Evolutionary conservation across 2,888 invertebrate species (phyloP), one percentile per base, ranked within the genome.

Genomic region (Leucania comma): DNA sequence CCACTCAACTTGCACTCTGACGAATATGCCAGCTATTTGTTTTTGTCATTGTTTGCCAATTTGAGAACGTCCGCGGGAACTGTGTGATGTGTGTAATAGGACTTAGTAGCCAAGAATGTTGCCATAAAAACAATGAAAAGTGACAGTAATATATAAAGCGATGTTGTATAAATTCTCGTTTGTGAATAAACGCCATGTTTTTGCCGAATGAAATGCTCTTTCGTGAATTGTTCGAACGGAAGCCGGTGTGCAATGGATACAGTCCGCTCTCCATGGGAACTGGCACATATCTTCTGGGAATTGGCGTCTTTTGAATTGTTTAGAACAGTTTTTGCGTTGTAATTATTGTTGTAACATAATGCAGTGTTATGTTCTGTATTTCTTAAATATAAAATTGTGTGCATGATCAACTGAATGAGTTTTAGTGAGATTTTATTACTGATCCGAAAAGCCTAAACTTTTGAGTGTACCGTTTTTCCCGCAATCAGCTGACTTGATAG

Each of bases 251-350:
- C 85, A 92, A 90, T 92, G 93, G 90, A 90, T 78, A 92, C 89
- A 29, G 78, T 73, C 72, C 77, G 78, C 85, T 32, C 82, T 86
- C 86, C 86, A 90, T 93, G 94, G 83, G 93, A 93, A 93, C 88
- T 91, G 77, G 93, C 88, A 89, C 93, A 90, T 76, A 82, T 88
- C 88, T 88, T 86, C 86, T 82, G 84, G 84, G 86, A 86, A 88
- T 83, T 85, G 72, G 82, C 78, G 79, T 85, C 86, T 86, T 86
- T 83, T 87, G 79, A 82, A 86, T 86, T 83, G 81, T 75, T 70
- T 70, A 70, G 72, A 77, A 71, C 76, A 75, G 68, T 83, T 84
- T 81, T 84, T 83, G 57, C 69, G 57, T 73, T 65, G 73, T 82
- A 80, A 80, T 85, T 75, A 82, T 75, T 82, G 68, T 72, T 75